Base-by-base conservation (phyloP, 2,888 invertebrate genomes). In the Dicyrtoma fusca region DNA sequence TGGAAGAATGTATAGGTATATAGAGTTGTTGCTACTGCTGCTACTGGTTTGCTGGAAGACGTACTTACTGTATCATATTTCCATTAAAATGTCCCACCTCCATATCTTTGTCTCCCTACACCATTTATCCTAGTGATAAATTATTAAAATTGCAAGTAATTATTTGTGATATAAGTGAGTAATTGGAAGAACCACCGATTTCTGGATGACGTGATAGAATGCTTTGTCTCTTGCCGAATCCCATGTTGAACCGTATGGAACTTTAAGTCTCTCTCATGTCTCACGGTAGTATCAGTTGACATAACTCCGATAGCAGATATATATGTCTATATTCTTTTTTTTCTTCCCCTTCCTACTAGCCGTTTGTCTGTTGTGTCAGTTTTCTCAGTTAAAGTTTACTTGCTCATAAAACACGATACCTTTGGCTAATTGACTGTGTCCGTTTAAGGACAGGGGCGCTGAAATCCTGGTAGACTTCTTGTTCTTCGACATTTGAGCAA, bases 331-430 rank as follows among this genome's bases (percentile, higher is more conserved):
- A 34, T 8, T 34, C 34, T 34, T 8, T 34, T 34, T 34, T 34
- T 34, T 53, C 53, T 57, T 21, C 57, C 26, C 53, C 25, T 25
- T 23, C 57, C 5, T 57, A 57, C 49, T 3, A 19, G 19, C 49
- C 57, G 14, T 19, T 14, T 23, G n/a, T 14, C 57, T 57, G 21
- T 25, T 21, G 25, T 21, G 57, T 25, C 26, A 57, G 57, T 34
- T 57, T 57, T 57, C 57, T 57, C 25, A 57, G 64, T 49, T 64
- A 3, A 64, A 64, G 17, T 64, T 49, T 45, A 64, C 64, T 64
- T 21, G 19, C 45, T 49, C 64, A 64, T 64, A 64, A 64, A 64
- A 64, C n/a, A 47, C 45, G 64, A 64, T 64, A 45, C 64, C 21
- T 44, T 25, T 62, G 34, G 47, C 45, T 64, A 64, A 64, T 64